A percentile compares a stretch with the other conserved stretches of the same genome.
phyloP scores from a whole-genome alignment of 2,888 invertebrate genomes.

The Empis stercorea region DNA sequence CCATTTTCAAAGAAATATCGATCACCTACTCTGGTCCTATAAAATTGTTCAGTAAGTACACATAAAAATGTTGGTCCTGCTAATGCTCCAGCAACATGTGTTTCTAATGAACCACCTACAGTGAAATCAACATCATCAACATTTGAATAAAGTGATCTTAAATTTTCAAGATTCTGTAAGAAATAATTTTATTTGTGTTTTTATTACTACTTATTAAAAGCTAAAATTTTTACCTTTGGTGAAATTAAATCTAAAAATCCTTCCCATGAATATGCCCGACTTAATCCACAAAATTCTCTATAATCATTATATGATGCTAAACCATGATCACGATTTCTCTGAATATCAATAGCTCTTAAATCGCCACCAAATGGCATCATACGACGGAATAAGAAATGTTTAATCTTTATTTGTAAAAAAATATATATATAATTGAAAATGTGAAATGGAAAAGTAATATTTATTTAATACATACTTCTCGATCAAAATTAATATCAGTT shows the following conservation, averaged over 20 bases:
- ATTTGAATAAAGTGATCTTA: slow-evolving; percentile 51
- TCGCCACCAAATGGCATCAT: slow-evolving; percentile 65
- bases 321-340: slow-evolving; percentile 78
- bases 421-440: slow-evolving; percentile 4
- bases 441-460: too few relatives aligned
- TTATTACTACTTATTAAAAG: too few relatives aligned
- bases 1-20: slow-evolving; percentile 73
- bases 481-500: slow-evolving; percentile 63
- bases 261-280: slow-evolving; percentile 51
- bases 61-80: slow-evolving; percentile 82
- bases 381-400: slow-evolving; percentile 52
- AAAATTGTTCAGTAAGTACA: slow-evolving; percentile 78
- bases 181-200: too few relatives aligned
- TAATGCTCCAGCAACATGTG: slow-evolving; percentile 59
- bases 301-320: slow-evolving; percentile 66
- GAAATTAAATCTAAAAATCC: slow-evolving; percentile 58
- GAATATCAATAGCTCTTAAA: slow-evolving; percentile 69
- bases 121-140: slow-evolving; percentile 77
- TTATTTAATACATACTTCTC: too few relatives aligned
- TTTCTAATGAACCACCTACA: slow-evolving; percentile 71
- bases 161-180: slow-evolving; percentile 43
- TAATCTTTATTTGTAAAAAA: too few relatives aligned
- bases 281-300: slow-evolving; percentile 62
- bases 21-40: slow-evolving; percentile 71
- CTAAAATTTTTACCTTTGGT: slow-evolving; percentile 33